Base-by-base conservation (phyloP, 2,797 vertebrate genomes). In the Poecilia wingei region DNA sequence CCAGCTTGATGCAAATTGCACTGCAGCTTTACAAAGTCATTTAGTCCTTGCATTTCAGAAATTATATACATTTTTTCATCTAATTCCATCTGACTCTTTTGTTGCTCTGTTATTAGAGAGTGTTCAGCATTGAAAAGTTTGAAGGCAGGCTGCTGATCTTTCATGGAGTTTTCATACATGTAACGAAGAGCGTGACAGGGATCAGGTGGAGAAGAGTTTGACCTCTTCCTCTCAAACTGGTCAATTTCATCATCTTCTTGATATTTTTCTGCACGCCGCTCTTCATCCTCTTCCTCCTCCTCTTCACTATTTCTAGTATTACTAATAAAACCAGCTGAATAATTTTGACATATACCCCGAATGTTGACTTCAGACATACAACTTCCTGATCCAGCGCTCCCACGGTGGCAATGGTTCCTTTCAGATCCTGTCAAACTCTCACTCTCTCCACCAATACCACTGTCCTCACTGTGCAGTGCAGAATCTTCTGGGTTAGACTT, bases 391-490 rank as follows among this genome's bases (percentile, higher is more conserved):
- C 90, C 92, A 59, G 90, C 89, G 39, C 93, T 95, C 20, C 92
- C 93, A 6, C 91, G 82, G 43, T 93, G 92, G 25, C 79, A 82
- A 4, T 84, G 90, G 53, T 89, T 84, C 74, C 73, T 89, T 57
- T 94, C 94, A 46, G 90, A 94, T 2, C 95, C 94, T 0, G 89
- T 86, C 69, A 97, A 88, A 4, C 96, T 97, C 82, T 99, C 98
- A 0, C 73, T 97, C 82, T 99, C 98, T 0, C 93, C 97, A 0
- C 97, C 96, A 0, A 99, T 97, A 61, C 98, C 98, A 3, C 98
- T 99, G 89, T 99, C 98, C 83, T 98, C 98, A 47, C 98, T 99
- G 88, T 94, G 97, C 9, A 99, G 90, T 49, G 97, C 93, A 31
- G 86, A 91, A 74, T 97, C 97, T 83, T 97, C 96, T 0, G 89